These are phyloP conservation scores for Stegana nigrithorax DNA, from an alignment of 2,888 invertebrate species.

Conservation along the genomic window DNA sequence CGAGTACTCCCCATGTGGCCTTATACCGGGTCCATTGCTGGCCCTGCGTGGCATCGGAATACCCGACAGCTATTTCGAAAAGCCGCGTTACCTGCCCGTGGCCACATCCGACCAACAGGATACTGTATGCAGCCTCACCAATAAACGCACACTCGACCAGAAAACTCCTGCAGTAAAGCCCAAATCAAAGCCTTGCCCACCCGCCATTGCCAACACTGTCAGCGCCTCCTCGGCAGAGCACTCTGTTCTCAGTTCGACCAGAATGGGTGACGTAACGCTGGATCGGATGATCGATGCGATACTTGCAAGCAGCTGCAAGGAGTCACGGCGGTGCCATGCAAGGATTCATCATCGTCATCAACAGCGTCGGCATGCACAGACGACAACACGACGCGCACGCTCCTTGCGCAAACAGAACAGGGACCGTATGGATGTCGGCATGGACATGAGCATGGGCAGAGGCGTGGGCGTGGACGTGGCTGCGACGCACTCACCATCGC, in stretches of 20 bases:
- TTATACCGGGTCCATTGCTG: slow-evolving; percentile 62
- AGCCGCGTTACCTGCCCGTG: slow-evolving; percentile 67
- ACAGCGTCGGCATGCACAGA: background rate
- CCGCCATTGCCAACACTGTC: background rate
- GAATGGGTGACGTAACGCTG: slow-evolving; percentile 66
- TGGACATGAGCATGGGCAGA: slow-evolving; percentile 7
- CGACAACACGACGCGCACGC: slow-evolving; percentile 3
- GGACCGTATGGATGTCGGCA: background rate
- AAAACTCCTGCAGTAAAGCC: slow-evolving; percentile 17
- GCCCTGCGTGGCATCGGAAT: slow-evolving; percentile 66
- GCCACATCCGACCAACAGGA: too few species aligned
- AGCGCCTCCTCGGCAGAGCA: slow-evolving; percentile 25
- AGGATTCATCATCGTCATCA: background rate
- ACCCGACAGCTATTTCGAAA: slow-evolving; percentile 67
- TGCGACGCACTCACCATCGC: too few species aligned
- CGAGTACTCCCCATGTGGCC: slow-evolving; percentile 65
- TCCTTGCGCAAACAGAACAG: background rate
- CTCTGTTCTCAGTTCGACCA: slow-evolving; percentile 58
- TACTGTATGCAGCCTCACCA: too few species aligned
- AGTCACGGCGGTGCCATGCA: slow-evolving; percentile 33
- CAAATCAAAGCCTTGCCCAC: too few species aligned
- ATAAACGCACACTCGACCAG: slow-evolving; percentile 26
- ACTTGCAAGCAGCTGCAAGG: slow-evolving; percentile 66
- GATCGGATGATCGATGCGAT: slow-evolving; percentile 69
- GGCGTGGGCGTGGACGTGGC: too few species aligned